Evolutionary conservation across 2,888 invertebrate genomes (phyloP).

Genomic region (Xestia xanthographa): DNA sequence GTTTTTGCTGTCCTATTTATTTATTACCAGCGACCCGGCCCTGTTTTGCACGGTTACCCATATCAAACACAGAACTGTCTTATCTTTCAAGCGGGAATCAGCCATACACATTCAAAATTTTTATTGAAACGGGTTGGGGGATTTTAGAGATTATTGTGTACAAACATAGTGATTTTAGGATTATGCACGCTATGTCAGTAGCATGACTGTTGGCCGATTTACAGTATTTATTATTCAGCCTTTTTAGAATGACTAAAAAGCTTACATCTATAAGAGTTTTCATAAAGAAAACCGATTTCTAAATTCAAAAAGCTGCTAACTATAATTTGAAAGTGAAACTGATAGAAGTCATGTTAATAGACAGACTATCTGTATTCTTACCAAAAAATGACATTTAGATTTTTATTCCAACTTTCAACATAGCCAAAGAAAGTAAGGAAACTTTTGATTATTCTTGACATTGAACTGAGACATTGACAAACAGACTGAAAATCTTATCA

Average conservation of each 20-base stretch:
- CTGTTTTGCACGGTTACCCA: not conserved
- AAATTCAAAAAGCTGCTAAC: not conserved
- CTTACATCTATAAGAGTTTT: not conserved
- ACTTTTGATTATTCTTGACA: not conserved
- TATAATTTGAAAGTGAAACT: not conserved
- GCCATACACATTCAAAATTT: not conserved
- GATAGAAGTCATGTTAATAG: not conserved
- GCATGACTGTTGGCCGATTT: not conserved
- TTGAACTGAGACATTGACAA: not conserved
- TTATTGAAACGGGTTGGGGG: not conserved
- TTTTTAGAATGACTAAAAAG: not conserved
- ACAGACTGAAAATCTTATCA: not conserved
- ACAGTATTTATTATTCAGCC: not conserved
- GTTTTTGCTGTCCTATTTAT: not conserved
- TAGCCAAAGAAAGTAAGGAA: not conserved
- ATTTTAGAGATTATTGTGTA: not conserved
- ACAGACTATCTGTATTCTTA: not conserved
- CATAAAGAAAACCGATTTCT: not conserved
- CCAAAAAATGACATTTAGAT: not conserved
- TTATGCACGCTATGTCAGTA: not conserved
- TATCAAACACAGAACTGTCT: not conserved
- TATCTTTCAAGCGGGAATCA: not conserved
- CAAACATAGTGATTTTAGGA: not conserved
- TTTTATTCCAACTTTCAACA: not conserved
- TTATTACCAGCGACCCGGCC: not conserved